Evolutionary conservation across 2,888 invertebrate genomes (phyloP).

Genomic region (Agrilus cyanescens): DNA sequence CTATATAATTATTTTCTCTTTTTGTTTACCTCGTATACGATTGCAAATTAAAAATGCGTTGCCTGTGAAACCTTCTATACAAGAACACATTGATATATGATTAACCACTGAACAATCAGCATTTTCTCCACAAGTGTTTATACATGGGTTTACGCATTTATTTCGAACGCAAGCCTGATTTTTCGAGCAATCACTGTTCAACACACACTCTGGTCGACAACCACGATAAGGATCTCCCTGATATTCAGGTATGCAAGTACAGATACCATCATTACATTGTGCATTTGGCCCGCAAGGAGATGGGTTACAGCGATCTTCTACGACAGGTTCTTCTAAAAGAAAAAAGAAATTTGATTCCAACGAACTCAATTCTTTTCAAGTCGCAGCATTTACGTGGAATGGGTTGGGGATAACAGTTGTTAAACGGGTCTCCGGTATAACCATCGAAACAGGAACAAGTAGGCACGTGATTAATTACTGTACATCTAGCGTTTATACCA

Average conservation of each 20-base stretch:
- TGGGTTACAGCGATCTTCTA: slow-evolving; percentile 44
- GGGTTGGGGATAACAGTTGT: slow-evolving; percentile 28
- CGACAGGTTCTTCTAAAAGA: slow-evolving; percentile 29
- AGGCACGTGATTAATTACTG: slow-evolving; percentile 53
- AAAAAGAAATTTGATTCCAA: slow-evolving; percentile 11
- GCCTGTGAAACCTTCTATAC: slow-evolving; percentile 23
- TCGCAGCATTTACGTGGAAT: slow-evolving; percentile 18
- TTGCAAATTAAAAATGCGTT: slow-evolving; percentile 41
- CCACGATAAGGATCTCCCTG: slow-evolving; percentile 37
- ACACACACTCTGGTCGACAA: slow-evolving; percentile 39
- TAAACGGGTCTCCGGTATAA: slow-evolving; percentile 52
- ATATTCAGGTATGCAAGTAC: slow-evolving; percentile 33
- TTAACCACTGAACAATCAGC: slow-evolving; percentile 38
- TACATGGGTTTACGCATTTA: slow-evolving; percentile 40
- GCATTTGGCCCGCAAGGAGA: slow-evolving; percentile 59
- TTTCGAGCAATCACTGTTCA: slow-evolving; percentile 36
- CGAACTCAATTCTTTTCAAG: no score
- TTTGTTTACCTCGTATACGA: slow-evolving; percentile 31
- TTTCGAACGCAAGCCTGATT: slow-evolving; percentile 35
- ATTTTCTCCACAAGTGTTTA: slow-evolving; percentile 39
- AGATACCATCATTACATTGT: slow-evolving; percentile 45
- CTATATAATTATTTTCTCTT: neutral
- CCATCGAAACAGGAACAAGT: slow-evolving; percentile 53
- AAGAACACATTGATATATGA: slow-evolving; percentile 33
- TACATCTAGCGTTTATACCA: slow-evolving; percentile 49